Conservation (phyloP, 2,113 vertebrate species). For the Grammomys dolichurus region DNA sequence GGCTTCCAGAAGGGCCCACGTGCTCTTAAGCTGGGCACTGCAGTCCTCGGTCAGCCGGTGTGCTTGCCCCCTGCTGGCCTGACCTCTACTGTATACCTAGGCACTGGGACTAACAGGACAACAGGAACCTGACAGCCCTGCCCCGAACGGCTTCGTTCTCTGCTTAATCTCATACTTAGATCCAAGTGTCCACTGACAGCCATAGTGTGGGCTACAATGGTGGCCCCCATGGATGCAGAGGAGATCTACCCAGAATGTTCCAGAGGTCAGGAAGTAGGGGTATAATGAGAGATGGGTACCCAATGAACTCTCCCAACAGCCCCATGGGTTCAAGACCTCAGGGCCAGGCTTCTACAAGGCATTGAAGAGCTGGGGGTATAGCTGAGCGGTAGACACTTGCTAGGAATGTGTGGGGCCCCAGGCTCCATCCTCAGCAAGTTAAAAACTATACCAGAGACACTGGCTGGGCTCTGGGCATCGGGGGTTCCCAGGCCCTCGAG, state of each 20-base stretch:
- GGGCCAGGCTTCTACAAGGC: background rate
- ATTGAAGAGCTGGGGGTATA: background rate
- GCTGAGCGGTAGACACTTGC: background rate
- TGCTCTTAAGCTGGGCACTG: rapidly evolving
- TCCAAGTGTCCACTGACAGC: rapidly evolving
- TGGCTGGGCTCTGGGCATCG: background rate
- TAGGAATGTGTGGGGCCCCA: background rate
- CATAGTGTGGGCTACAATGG: rapidly evolving
- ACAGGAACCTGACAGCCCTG: background rate
- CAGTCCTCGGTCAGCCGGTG: rapidly evolving
- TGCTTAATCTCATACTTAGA: rapidly evolving
- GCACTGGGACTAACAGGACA: rapidly evolving
- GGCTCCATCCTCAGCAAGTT: background rate
- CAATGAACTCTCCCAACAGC: background rate
- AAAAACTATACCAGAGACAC: background rate
- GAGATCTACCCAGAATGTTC: background rate
- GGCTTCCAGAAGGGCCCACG: background rate
- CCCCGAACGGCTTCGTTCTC: rapidly evolving
- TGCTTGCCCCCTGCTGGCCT: background rate
- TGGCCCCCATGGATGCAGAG: rapidly evolving
- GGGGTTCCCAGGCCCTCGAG: too few relatives aligned
- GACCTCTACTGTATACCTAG: background rate
- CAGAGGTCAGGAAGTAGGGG: rapidly evolving
- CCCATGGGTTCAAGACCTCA: rapidly evolving
- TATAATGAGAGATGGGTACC: background rate